A percentile compares a stretch with the other conserved stretches of the same genome.
Evolutionary conservation across 1,140 invertebrate genomes (phyloP).

Genomic region (Micrasema longulum): DNA sequence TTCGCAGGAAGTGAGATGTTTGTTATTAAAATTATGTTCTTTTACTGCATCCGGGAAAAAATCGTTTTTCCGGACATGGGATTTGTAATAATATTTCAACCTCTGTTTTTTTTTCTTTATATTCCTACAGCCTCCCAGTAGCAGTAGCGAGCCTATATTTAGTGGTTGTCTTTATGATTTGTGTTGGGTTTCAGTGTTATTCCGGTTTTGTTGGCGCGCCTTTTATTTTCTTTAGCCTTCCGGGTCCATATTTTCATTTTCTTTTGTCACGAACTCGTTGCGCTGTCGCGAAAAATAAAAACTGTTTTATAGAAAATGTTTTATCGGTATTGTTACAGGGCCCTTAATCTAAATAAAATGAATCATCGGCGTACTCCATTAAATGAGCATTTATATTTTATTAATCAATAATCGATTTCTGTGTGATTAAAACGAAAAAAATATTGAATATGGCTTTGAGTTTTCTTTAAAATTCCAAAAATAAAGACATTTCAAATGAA

Average conservation of each 20-base stretch:
- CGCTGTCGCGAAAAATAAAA: conserved; percentile 27
- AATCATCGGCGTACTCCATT: not conserved
- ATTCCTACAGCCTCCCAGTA: conserved; percentile 13
- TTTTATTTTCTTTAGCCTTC: conserved; percentile 45
- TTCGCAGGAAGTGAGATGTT: no score
- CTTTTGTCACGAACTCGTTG: conserved; percentile 16
- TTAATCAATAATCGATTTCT: no score
- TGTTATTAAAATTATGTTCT: not conserved
- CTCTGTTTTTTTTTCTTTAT: conserved; percentile 31
- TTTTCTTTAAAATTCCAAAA: no score
- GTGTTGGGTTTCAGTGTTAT: conserved; percentile 40
- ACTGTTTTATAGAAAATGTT: conserved; percentile 17
- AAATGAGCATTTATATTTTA: not conserved
- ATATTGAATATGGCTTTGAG: no score
- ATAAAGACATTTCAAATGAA: no score
- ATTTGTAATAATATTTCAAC: conserved; percentile 38
- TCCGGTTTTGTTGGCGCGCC: conserved; percentile 23
- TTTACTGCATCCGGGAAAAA: conserved; percentile 28
- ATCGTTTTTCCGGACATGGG: conserved; percentile 4
- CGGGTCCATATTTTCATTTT: conserved; percentile 32
- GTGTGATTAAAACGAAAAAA: no score
- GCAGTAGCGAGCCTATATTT: conserved; percentile 26
- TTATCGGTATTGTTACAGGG: conserved; percentile 9
- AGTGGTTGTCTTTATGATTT: conserved; percentile 46
- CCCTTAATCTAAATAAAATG: not conserved